Evolutionary conservation across 1,140 invertebrate genomes (phyloP), one percentile per base, ranked within the genome.

Genomic region (Drosophila tani): DNA sequence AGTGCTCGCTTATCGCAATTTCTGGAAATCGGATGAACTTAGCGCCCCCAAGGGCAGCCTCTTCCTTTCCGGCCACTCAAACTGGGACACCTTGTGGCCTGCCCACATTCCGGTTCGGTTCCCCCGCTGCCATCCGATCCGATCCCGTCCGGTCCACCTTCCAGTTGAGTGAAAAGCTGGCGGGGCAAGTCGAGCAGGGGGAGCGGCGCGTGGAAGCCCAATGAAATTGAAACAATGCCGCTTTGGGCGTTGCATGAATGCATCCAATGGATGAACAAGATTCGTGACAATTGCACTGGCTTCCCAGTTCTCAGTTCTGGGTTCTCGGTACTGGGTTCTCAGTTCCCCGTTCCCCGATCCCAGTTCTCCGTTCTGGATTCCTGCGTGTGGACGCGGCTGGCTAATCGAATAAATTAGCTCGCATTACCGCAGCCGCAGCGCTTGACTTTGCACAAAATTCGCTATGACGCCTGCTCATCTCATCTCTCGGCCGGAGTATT

Each of bases 331-430:
- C 14, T 15, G 1, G 5, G 14, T 15, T 40, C 38, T 40, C 4
- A 5, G 4, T 2, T 40, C 38, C 15, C 12, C 0, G 2, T 38
- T 53, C 50, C 15, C 3, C 2, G 4, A 17, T 50, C 24, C n/a
- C 49, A 27, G 2, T 50, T 56, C 19, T 62, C 53, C 38, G 21
- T 29, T 29, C 21, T 56, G 14, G 15, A 43, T 66, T 35, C 58
- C 14, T 50, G 12, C 57, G 35, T 67, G 46, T 66, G 60, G 46
- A 56, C 75, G 62, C 71, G 55, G 35, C 51, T 69, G 47, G 78
- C 84, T 87, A 87, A 87, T 87, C 83, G 81, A 81, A 87, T 88
- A 88, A 87, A 83, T 83, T 80, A 67, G 65, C 67, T 88, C 84
- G 49, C 56, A 66, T 66, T 84, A 56, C 76, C 70, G 66, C 59